Conservation (phyloP, 1,140 invertebrate species). For the Oedothorax gibbosus region DNA sequence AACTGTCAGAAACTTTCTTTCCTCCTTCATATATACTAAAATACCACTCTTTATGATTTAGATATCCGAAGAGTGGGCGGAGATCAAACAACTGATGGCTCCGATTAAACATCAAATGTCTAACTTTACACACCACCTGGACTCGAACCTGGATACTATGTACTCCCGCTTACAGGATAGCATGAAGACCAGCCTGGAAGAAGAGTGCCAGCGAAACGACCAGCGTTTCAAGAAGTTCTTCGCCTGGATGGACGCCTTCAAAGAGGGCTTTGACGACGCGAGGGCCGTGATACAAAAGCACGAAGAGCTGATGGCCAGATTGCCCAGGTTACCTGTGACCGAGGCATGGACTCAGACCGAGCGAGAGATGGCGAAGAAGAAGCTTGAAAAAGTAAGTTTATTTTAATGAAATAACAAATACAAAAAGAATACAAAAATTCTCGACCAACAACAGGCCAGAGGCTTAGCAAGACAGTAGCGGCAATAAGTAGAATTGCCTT, state of each 20-base stretch:
- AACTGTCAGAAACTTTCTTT: not conserved
- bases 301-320: not conserved
- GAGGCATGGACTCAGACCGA: constrained; percentile 19
- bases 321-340: not conserved
- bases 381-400: not conserved
- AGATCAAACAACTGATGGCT: constrained; percentile 1
- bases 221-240: constrained; percentile 4
- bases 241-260: not conserved
- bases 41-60: not conserved
- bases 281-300: constrained; percentile 3
- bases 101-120: not conserved
- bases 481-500: too few species aligned
- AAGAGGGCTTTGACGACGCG: not conserved
- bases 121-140: not conserved
- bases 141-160: constrained; percentile 4
- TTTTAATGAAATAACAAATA: too few species aligned
- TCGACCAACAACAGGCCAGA: too few species aligned
- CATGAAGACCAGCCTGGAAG: not conserved
- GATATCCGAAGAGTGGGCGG: constrained; percentile 9
- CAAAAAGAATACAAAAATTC: too few species aligned
- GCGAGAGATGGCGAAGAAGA: not conserved
- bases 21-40: not conserved
- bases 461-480: too few species aligned
- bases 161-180: not conserved
- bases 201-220: not conserved